Evolutionary conservation across 2,888 invertebrate species (phyloP).

Genomic region (Agelastica alni): DNA sequence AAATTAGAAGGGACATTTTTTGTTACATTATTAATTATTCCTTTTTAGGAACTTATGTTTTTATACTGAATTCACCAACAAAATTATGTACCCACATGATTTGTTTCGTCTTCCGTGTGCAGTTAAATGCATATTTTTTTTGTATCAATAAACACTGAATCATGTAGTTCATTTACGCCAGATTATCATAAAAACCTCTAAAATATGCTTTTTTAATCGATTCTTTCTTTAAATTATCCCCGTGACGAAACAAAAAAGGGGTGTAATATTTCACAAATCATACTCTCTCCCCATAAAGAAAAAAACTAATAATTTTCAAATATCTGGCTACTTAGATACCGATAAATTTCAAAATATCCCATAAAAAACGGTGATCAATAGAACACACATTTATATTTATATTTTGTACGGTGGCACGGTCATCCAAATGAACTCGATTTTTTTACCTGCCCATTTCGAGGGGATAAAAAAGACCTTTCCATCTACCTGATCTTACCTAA

Average conservation of each 20-base stretch:
- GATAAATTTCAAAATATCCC: slow-evolving; percentile 33
- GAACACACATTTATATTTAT: slow-evolving; percentile 16
- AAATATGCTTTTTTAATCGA: slow-evolving; percentile 29
- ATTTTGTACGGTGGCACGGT: slow-evolving; percentile 32
- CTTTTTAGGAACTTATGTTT: no score
- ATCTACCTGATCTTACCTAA: slow-evolving; percentile 50
- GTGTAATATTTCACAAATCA: slow-evolving; percentile 30
- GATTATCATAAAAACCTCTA: slow-evolving; percentile 6
- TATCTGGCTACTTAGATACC: slow-evolving; percentile 33
- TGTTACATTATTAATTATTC: no score
- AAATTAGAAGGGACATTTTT: no score
- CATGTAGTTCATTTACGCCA: not conserved
- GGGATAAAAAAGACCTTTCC: slow-evolving; percentile 40
- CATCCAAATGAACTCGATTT: slow-evolving; percentile 37
- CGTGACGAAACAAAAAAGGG: slow-evolving; percentile 24
- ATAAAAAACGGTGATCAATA: slow-evolving; percentile 29
- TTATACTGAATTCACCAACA: no score
- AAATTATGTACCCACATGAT: no score
- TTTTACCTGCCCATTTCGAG: slow-evolving; percentile 42
- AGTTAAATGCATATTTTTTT: no score
- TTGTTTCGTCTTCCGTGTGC: no score
- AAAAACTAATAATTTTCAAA: slow-evolving; percentile 37
- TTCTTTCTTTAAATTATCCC: slow-evolving; percentile 21
- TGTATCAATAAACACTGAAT: slow-evolving; percentile 7
- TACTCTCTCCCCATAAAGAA: slow-evolving; percentile 14